phyloP scores from a whole-genome alignment of 2,113 vertebrate species.

The Phrynosoma platyrhinos region DNA sequence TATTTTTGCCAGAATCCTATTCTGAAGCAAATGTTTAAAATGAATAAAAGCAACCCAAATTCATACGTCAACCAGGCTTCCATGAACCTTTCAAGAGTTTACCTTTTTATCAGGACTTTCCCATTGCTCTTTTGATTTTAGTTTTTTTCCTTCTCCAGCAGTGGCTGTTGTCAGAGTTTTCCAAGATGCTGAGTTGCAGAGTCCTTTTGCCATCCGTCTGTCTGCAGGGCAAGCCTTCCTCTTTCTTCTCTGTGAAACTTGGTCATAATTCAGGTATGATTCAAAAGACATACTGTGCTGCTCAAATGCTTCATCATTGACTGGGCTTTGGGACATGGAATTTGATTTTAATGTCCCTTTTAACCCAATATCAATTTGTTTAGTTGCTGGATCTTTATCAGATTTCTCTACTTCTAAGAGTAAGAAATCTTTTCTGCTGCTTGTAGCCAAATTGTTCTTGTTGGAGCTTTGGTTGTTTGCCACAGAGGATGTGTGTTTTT shows the following conservation, averaged over 20 bases:
- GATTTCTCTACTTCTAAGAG: not conserved
- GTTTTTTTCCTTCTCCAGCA: not conserved
- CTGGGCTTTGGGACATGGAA: not conserved
- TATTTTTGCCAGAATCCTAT: not conserved
- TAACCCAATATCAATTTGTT: not conserved
- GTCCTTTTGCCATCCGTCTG: not conserved
- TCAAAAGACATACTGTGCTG: slow-evolving; percentile 87
- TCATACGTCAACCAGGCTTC: not conserved
- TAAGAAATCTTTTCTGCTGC: not conserved
- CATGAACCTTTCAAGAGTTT: slow-evolving; percentile 9
- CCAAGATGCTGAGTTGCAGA: not conserved
- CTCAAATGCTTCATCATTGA: slow-evolving; percentile 31
- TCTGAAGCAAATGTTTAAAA: not conserved
- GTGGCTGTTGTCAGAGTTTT: not conserved
- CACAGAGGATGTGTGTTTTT: not conserved
- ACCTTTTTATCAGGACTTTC: slow-evolving; percentile 67
- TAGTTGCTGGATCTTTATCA: slow-evolving; percentile 16
- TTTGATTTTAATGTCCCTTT: slow-evolving; percentile 28
- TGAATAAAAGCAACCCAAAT: not conserved
- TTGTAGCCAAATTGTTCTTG: slow-evolving; percentile 10
- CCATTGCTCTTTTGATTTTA: not conserved
- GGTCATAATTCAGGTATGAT: slow-evolving; percentile 84
- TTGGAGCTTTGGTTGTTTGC: slow-evolving; percentile 28
- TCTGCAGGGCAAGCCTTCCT: slow-evolving; percentile 43
- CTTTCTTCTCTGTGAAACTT: slow-evolving; percentile 73